phyloP scores from a whole-genome alignment of 23 tunicate species.

The Clavelina lepadiformis region DNA sequence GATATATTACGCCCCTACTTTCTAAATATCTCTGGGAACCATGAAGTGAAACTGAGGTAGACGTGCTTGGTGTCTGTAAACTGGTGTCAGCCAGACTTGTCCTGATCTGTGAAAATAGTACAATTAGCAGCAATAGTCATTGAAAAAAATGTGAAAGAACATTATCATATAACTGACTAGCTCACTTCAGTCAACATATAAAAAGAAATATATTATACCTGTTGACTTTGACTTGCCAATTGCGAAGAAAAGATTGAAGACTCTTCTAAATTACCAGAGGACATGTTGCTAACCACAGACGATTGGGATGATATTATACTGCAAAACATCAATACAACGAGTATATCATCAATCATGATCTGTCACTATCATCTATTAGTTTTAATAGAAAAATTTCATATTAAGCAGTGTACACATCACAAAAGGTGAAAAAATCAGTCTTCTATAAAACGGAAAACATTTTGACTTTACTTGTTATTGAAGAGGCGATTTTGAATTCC shows the following conservation, averaged over 20 bases:
- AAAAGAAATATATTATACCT: conserved; percentile 2
- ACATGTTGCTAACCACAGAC: conserved; percentile 35
- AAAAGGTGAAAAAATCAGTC: too few relatives aligned
- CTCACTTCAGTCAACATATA: neutral
- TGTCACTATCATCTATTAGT: too few relatives aligned
- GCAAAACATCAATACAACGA: neutral
- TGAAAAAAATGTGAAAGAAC: neutral
- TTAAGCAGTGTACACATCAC: too few relatives aligned
- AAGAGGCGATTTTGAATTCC: conserved; percentile 41
- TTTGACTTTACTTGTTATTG: conserved; percentile 33
- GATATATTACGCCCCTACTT: too few relatives aligned
- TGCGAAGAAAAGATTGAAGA: conserved; percentile 39
- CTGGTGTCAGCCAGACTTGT: too few relatives aligned
- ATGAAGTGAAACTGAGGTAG: conserved; percentile 7
- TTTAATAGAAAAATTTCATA: neutral
- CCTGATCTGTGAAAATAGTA: too few relatives aligned
- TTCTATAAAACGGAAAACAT: too few relatives aligned
- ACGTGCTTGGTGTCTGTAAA: too few relatives aligned
- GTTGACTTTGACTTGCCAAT: conserved; percentile 15
- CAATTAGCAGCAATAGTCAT: too few relatives aligned
- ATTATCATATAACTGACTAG: neutral
- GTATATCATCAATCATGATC: too few relatives aligned
- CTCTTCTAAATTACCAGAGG: conserved; percentile 25
- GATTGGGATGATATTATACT: conserved; percentile 39
- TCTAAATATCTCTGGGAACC: conserved; percentile 21